Evolutionary conservation across 2,888 invertebrate genomes (phyloP), one percentile per base, ranked within the genome.

Genomic region (Eupithecia inturbata): DNA sequence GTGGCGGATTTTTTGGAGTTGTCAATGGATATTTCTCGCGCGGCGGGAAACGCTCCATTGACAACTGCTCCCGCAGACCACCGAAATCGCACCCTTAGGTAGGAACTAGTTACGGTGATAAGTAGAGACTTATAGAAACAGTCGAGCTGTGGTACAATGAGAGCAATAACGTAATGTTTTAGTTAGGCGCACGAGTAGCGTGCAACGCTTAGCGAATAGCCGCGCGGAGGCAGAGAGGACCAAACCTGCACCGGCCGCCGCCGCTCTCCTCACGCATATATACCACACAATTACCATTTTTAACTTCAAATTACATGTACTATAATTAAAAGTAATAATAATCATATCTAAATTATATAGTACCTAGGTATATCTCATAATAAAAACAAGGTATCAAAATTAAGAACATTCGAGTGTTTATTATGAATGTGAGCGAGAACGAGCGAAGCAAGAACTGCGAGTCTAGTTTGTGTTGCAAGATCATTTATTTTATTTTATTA

Each of bases 81-180:
- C 57, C 14, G 22, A 14, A 22, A 3, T 57, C 22, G 26, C 26
- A 57, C 22, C 57, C 12, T 26, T 87, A 81, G 71, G 71, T 87
- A 82, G 89, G 92, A 66, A 12, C 66, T 66, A 92, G 93, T 87
- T 90, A 89, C 89, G 89, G 93, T 93, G 93, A 93, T 93, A 92
- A 90, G 91, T 92, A 92, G 92, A 92, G 92, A 93, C 92, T 93
- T 91, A 92, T 89, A 89, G 92, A 91, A 92, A 93, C 91, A 91
- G 91, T 92, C 92, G 92, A 92, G 93, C 93, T 93, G 93, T 93
- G 93, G 92, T 91, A 91, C 89, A 90, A 92, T 89, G 91, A 91
- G 91, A 93, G 91, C 92, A 92, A 92, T 93, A 93, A 92, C 87
- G 85, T 90, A 89, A 89, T 84, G 84, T 84, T 88, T 84, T n/a